Conservation (phyloP, 2,888 invertebrate genomes). For the Heliconius ismenius region DNA sequence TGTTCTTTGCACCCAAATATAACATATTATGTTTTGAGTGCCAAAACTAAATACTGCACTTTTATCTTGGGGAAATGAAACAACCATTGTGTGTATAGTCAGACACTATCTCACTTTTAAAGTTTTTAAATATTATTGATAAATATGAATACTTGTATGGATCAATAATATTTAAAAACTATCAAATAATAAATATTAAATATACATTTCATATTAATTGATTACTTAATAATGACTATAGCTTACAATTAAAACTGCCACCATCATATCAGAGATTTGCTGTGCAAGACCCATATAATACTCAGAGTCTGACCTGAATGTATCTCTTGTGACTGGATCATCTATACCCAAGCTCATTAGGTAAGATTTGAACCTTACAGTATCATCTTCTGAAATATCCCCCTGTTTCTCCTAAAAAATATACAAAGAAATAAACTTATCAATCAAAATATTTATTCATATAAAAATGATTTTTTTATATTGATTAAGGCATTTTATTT, state of each 20-base stretch:
- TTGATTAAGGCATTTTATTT: background rate
- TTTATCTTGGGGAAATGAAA: too few relatives aligned
- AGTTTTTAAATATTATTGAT: background rate
- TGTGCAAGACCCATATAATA: slow-evolving; percentile 93
- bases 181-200: background rate
- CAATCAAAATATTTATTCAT: background rate
- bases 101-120: background rate
- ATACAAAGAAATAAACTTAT: background rate
- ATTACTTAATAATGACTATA: background rate
- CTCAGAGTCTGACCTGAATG: slow-evolving; percentile 91
- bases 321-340: slow-evolving; percentile 97
- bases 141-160: background rate
- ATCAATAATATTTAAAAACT: too few relatives aligned
- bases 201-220: background rate
- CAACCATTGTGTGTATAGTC: too few relatives aligned
- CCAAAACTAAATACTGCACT: too few relatives aligned
- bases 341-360: slow-evolving; percentile 98
- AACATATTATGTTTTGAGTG: too few relatives aligned
- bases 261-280: slow-evolving; percentile 91
- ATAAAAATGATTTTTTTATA: background rate
- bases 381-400: slow-evolving; percentile 98
- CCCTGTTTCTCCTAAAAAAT: slow-evolving; percentile 90
- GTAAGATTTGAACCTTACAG: slow-evolving; percentile 96
- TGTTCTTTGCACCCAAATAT: too few relatives aligned
- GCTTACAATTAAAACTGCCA: slow-evolving; percentile 89